phyloP scores from a whole-genome alignment of 1,140 invertebrate genomes.

The Pseudoatta argentina region DNA sequence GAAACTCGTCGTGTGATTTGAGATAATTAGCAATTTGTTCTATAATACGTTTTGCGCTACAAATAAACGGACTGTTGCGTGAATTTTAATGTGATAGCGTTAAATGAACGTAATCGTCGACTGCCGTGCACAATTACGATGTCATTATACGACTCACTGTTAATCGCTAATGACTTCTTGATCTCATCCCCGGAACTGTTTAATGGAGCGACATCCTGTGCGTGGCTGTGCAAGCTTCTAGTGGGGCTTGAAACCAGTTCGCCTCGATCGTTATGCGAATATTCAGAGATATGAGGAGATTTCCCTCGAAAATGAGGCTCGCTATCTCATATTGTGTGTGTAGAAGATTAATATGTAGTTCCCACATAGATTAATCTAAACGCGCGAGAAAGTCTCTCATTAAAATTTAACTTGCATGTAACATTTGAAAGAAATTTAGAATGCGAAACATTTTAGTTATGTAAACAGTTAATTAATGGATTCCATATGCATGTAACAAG shows the following conservation, averaged over 20 bases:
- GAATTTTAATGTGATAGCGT: constrained; percentile 17
- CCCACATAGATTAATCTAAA: background rate
- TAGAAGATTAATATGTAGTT: constrained; percentile 25
- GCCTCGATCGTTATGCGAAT: constrained; percentile 70
- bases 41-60: background rate
- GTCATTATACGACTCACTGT: constrained; percentile 67
- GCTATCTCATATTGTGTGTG: constrained; percentile 53
- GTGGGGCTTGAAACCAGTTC: constrained; percentile 32
- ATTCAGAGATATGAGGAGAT: constrained; percentile 34
- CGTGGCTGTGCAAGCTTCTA: constrained; percentile 69
- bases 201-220: constrained; percentile 74
- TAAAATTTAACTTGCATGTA: constrained; percentile 17
- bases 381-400: background rate
- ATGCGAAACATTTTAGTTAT: background rate
- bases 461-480: background rate
- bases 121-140: constrained; percentile 57
- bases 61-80: constrained; percentile 24
- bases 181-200: constrained; percentile 66
- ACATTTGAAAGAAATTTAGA: background rate
- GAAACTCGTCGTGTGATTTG: background rate
- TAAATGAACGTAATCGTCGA: constrained; percentile 47
- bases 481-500: background rate
- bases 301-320: constrained; percentile 66
- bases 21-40: constrained; percentile 43
- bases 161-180: constrained; percentile 69